Evolutionary conservation across 1,140 invertebrate species (phyloP).

Genomic region (Rhagoletis zephyria): DNA sequence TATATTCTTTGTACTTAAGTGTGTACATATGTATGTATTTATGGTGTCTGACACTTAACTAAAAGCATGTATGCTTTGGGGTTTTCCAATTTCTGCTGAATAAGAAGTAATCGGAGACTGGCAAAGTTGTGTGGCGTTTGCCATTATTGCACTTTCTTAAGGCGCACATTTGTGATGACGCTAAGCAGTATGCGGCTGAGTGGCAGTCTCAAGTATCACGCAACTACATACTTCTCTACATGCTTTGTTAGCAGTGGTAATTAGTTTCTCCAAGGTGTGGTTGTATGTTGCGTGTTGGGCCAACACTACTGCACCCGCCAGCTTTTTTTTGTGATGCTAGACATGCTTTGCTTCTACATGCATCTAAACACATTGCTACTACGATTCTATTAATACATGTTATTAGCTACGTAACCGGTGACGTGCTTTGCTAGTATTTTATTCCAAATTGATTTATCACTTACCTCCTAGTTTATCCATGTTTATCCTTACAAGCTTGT

Average conservation of each 20-base stretch:
- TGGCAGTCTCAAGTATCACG: background rate
- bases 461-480: no score
- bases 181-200: background rate
- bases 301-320: background rate
- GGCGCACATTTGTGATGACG: background rate
- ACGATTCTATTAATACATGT: no score
- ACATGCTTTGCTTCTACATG: background rate
- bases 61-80: background rate
- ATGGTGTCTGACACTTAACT: no score
- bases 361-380: background rate
- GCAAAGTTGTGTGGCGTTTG: background rate
- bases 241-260: background rate
- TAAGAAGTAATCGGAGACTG: background rate
- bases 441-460: no score
- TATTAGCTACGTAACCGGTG: no score
- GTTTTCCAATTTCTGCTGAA: background rate
- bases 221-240: background rate
- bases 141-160: constrained; percentile 7
- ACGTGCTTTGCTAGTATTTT: no score
- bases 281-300: background rate
- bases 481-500: no score
- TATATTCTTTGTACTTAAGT: background rate
- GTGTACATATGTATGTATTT: no score
- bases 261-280: constrained; percentile 32
- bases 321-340: background rate